Conservation (phyloP, 2,888 invertebrate genomes). For the Stenurella melanura region DNA sequence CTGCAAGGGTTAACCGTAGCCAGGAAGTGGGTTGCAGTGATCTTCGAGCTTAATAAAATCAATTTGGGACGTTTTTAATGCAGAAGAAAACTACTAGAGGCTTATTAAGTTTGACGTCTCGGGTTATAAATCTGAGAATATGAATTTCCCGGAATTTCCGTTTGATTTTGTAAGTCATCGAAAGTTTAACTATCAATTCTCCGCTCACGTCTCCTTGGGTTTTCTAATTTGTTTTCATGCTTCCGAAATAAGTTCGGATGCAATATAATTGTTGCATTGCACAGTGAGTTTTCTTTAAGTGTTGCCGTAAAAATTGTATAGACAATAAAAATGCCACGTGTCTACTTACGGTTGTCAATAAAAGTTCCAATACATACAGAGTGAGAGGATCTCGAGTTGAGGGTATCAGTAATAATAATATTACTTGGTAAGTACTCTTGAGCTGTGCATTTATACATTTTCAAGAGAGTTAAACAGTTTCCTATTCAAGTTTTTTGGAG, state of each 20-base stretch:
- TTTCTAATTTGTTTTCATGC: slow-evolving; percentile 7
- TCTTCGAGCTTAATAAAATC: not conserved
- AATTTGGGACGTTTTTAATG: not conserved
- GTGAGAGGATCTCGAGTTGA: not conserved
- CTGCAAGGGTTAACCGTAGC: not conserved
- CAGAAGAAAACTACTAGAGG: not conserved
- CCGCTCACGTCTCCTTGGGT: not conserved
- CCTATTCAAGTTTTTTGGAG: not conserved
- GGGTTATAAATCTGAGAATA: not conserved
- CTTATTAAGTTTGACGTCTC: not conserved
- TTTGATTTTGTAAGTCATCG: not conserved
- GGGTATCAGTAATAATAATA: not conserved
- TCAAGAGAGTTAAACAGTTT: not conserved
- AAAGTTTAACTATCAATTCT: not conserved
- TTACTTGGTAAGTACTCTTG: slow-evolving; percentile 13
- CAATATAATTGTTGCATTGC: slow-evolving; percentile 13
- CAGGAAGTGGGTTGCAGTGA: not conserved
- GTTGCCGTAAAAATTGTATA: slow-evolving; percentile 28
- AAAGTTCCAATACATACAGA: slow-evolving; percentile 22
- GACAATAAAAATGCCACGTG: slow-evolving; percentile 35
- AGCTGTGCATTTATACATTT: not conserved
- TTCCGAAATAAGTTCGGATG: slow-evolving; percentile 25
- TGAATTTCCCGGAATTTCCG: not conserved
- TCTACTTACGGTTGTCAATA: slow-evolving; percentile 24
- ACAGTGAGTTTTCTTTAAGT: slow-evolving; percentile 24